Evolutionary conservation across 2,888 invertebrate species (phyloP).

Genomic region (Troides oblongomaculatus): DNA sequence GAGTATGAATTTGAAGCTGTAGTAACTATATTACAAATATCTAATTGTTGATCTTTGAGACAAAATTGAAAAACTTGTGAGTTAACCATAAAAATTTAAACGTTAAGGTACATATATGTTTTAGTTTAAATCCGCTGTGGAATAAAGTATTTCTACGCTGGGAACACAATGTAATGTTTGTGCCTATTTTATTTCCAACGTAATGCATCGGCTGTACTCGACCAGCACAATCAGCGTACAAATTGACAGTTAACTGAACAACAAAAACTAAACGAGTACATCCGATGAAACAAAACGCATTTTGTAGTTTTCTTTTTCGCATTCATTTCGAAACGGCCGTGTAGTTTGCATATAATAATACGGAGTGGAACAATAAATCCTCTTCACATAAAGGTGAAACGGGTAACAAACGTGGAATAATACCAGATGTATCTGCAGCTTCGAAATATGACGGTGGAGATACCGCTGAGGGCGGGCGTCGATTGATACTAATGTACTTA

Average conservation of each 20-base stretch:
- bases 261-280: slow-evolving; percentile 15
- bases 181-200: slow-evolving; percentile 11
- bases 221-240: slow-evolving; percentile 18
- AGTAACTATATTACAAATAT: too few relatives aligned
- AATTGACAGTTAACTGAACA: slow-evolving; percentile 28
- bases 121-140: too few relatives aligned
- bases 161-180: slow-evolving; percentile 5
- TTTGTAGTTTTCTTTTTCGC: slow-evolving; percentile 2
- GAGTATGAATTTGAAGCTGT: too few relatives aligned
- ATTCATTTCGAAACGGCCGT: slow-evolving; percentile 15
- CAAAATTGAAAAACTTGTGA: too few relatives aligned
- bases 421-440: slow-evolving; percentile 24
- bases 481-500: slow-evolving; percentile 49
- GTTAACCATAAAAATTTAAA: too few relatives aligned
- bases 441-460: slow-evolving; percentile 42
- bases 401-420: slow-evolving; percentile 22
- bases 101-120: too few relatives aligned
- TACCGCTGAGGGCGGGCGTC: slow-evolving; percentile 38
- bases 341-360: slow-evolving; percentile 28
- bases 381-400: slow-evolving; percentile 16
- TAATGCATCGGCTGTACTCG: slow-evolving; percentile 9
- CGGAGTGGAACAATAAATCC: slow-evolving; percentile 32
- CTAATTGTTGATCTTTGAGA: too few relatives aligned
- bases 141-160: background rate
- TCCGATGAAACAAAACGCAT: slow-evolving; percentile 25